phyloP scores from a whole-genome alignment of 2,113 vertebrate genomes.

The Dendropsophus ebraccatus region DNA sequence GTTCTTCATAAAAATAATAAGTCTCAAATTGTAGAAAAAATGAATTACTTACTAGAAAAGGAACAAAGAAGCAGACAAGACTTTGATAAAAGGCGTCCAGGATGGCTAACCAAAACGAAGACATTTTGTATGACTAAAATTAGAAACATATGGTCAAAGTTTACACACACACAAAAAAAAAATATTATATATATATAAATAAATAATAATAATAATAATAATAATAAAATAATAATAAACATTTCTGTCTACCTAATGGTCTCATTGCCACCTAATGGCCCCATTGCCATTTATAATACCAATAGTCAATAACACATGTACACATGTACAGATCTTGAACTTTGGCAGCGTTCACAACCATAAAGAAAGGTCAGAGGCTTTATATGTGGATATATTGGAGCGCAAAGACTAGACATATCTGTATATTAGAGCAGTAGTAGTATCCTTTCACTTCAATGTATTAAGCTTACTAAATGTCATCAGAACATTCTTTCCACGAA shows the following conservation, averaged over 20 bases:
- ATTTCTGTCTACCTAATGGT: background rate
- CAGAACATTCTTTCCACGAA: background rate
- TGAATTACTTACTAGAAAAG: conserved; percentile 75
- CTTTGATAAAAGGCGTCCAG: conserved; percentile 83
- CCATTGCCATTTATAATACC: too few relatives aligned
- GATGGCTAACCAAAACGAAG: conserved; percentile 77
- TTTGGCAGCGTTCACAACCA: background rate
- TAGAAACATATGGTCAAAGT: background rate
- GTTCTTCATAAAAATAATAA: background rate
- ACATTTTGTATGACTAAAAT: conserved; percentile 47
- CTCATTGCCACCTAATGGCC: too few relatives aligned
- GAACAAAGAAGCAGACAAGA: conserved; percentile 78
- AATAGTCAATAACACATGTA: too few relatives aligned
- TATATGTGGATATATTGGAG: background rate
- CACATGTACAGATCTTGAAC: background rate
- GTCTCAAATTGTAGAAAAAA: background rate
- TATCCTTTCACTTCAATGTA: background rate
- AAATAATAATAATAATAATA: too few relatives aligned
- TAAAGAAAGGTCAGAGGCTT: background rate
- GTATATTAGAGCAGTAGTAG: background rate
- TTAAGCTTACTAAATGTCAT: background rate
- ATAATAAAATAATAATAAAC: too few relatives aligned
- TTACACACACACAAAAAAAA: too few relatives aligned
- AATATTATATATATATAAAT: too few relatives aligned
- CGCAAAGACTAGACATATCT: background rate